Base-by-base conservation (phyloP, 2,113 vertebrate genomes). In the Caloenas nicobarica region DNA sequence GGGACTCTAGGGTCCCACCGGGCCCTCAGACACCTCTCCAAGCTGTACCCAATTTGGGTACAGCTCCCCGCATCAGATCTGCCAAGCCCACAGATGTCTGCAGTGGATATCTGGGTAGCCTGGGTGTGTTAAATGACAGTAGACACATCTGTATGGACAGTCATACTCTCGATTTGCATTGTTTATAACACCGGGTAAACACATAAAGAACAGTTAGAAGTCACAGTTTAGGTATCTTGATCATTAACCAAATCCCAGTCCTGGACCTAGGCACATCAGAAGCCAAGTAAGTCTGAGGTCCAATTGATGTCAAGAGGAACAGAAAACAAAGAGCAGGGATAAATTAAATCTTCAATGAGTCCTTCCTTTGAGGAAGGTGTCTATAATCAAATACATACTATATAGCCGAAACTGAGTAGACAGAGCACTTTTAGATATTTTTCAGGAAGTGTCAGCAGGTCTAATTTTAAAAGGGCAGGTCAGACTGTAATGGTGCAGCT, bases 391-490 rank as follows among this genome's bases (percentile, higher is more conserved):
- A 84, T 21, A 15, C 8, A 26, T 72, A 23, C 16, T 77, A 31
- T 53, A 31, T 4, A 77, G 34, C 1, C 3, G 13, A 71, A 91
- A 79, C 25, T 54, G 33, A 78, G 34, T 57, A 66, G 76, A 54
- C 33, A 86, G 66, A 85, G 22, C 4, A 44, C 13, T 66, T 93
- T 46, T 26, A 78, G 76, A 46, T 79, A 31, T 88, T 93, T 95
- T 94, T 79, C 77, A 82, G 34, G 44, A 84, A 15, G 62, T 91
- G 56, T 73, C 77, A 89, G 50, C 8, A 61, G 58, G 56, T 94
- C 80, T 91, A 70, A 84, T 90, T 93, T 93, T 86, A 92, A 96
- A 96, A 96, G 53, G 62, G 83, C 71, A 97, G 79, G 78, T 91
- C 91, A 95, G 38, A 56, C 40, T 50, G 40, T 86, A 95, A 94